These are phyloP conservation scores for Halcyon leucocephala DNA, from an alignment of 2,797 vertebrate species.

Conservation along the genomic window DNA sequence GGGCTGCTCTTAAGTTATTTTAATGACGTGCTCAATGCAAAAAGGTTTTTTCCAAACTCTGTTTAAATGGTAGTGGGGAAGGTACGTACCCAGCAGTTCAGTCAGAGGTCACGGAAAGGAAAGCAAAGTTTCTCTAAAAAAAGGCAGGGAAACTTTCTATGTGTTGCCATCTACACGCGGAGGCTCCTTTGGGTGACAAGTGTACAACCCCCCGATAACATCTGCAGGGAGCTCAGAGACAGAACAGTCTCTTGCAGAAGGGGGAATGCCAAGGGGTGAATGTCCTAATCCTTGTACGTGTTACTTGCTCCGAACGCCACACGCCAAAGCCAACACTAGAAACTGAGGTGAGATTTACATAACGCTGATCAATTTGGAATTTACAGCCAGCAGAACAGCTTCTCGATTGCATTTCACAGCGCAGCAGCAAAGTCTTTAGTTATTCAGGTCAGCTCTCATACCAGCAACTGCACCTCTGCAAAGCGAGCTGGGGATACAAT, in stretches of 20 bases:
- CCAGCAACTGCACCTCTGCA: conserved; percentile 56
- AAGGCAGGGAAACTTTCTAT: background rate
- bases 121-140: background rate
- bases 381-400: conserved; percentile 13
- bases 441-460: conserved; percentile 71
- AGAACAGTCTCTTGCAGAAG: background rate
- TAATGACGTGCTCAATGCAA: background rate
- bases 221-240: background rate
- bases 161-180: background rate
- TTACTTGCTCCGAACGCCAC: background rate
- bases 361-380: background rate
- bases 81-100: background rate
- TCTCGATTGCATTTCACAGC: conserved; percentile 15
- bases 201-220: background rate
- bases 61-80: background rate
- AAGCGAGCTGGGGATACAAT: background rate
- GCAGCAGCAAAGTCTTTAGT: conserved; percentile 24
- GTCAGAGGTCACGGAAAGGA: background rate
- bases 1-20: background rate
- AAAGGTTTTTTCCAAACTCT: background rate
- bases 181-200: background rate
- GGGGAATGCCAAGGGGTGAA: background rate
- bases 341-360: conserved; percentile 25
- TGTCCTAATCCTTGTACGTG: background rate
- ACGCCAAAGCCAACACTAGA: background rate